These are phyloP conservation scores for Malthinus flaveolus DNA, from an alignment of 2,888 invertebrate species.

Conservation along the genomic window DNA sequence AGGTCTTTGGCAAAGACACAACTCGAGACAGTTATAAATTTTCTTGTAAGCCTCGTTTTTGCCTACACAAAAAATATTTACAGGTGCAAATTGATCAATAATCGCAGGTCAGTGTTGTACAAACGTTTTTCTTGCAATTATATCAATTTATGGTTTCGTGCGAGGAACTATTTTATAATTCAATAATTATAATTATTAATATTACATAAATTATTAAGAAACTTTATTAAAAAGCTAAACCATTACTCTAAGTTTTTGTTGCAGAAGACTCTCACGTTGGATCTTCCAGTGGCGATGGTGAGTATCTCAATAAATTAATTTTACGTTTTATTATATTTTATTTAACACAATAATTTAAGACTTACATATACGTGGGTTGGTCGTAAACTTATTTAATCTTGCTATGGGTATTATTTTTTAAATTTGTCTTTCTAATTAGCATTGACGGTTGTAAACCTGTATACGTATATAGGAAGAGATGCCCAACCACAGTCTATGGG, in stretches of 20 bases:
- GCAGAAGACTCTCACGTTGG: constrained; percentile 54
- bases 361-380: constrained; percentile 2
- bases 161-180: no score
- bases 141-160: no score
- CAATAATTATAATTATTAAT: neutral
- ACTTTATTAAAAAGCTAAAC: neutral
- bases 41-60: no score
- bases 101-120: no score
- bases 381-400: constrained; percentile 5
- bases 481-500: constrained; percentile 31
- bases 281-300: constrained; percentile 53
- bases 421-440: no score
- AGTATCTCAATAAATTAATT: constrained; percentile 36
- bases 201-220: neutral
- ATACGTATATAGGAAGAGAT: neutral
- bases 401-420: neutral
- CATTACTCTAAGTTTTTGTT: constrained; percentile 36
- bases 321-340: constrained; percentile 1
- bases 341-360: constrained; percentile 4
- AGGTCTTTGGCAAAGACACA: no score
- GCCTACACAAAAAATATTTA: no score
- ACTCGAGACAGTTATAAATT: no score
- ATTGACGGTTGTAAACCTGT: no score
- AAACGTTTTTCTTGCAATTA: no score
- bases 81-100: no score